phyloP scores from a whole-genome alignment of 2,113 vertebrate species.

The Prinia subflava region DNA sequence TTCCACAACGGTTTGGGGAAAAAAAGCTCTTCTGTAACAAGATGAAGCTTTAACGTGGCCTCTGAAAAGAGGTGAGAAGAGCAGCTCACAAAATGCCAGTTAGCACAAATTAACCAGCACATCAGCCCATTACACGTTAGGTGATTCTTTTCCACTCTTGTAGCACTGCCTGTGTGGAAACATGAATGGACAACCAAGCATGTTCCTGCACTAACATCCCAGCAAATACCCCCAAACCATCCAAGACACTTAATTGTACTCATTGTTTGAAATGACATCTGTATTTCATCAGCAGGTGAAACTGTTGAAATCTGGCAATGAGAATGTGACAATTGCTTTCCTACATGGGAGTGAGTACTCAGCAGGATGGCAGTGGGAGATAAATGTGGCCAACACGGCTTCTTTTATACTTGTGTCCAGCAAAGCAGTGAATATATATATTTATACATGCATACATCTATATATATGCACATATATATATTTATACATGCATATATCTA shows the following conservation, averaged over 20 bases:
- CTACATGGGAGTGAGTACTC: background rate
- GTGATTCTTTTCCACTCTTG: background rate
- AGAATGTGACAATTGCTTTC: background rate
- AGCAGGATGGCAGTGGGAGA: background rate
- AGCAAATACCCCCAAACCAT: background rate
- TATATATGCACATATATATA: background rate
- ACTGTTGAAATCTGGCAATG: background rate
- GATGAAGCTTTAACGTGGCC: background rate
- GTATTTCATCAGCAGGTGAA: background rate
- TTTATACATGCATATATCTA: background rate
- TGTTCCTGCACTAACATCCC: background rate
- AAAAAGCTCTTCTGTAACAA: background rate
- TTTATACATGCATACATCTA: background rate
- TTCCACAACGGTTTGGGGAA: background rate
- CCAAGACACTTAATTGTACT: rapidly evolving
- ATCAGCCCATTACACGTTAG: background rate
- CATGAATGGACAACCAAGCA: background rate
- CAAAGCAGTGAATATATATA: background rate
- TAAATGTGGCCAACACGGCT: background rate
- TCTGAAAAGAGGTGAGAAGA: background rate
- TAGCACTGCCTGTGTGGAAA: background rate
- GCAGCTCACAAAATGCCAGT: background rate
- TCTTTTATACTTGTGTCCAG: background rate
- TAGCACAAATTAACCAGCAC: background rate
- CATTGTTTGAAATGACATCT: background rate